Percentiles rank a stretch among this genome's conserved stretches.
Conservation (phyloP, 2,797 vertebrate species). For the Paramormyrops hopkinsi region DNA sequence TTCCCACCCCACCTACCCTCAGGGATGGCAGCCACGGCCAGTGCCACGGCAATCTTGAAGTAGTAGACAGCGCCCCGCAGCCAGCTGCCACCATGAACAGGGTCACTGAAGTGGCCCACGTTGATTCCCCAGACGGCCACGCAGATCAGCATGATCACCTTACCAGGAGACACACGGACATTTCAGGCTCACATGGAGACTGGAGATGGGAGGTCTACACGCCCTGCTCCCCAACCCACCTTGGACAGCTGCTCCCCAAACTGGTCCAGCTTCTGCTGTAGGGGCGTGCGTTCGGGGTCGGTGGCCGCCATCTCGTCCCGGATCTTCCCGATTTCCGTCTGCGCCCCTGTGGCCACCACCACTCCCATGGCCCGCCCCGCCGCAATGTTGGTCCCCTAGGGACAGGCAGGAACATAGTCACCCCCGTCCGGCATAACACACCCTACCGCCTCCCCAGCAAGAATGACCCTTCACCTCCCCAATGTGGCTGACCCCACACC, state of each 20-base stretch:
- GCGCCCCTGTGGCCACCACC: slow-evolving; percentile 64
- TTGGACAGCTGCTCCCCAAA: slow-evolving; percentile 72
- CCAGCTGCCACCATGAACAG: slow-evolving; percentile 72
- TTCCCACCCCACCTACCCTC: slow-evolving; percentile 46
- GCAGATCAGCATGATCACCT: slow-evolving; percentile 67
- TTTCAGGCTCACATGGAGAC: not conserved
- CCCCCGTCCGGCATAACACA: not conserved
- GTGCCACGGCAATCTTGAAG: slow-evolving; percentile 71
- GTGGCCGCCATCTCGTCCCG: slow-evolving; percentile 71
- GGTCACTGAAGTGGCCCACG: slow-evolving; percentile 70
- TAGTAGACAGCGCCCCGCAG: slow-evolving; percentile 71
- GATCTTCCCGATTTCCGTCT: slow-evolving; percentile 73
- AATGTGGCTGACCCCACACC: not conserved
- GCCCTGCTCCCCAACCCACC: slow-evolving; percentile 30
- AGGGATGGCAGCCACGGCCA: slow-evolving; percentile 70
- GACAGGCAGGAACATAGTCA: not conserved
- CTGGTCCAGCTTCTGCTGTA: slow-evolving; percentile 71
- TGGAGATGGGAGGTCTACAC: not conserved
- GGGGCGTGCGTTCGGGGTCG: slow-evolving; percentile 64
- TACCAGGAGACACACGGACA: not conserved
- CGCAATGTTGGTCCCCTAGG: slow-evolving; percentile 68
- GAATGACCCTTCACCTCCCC: not conserved
- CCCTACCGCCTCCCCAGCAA: not conserved
- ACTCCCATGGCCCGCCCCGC: slow-evolving; percentile 66
- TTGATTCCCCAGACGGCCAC: slow-evolving; percentile 74